A percentile compares a stretch with the other conserved stretches of the same genome.
These are phyloP conservation scores for Porites australiensis DNA, from an alignment of 64 coral and sea anemone genomes.

Conservation along the genomic window DNA sequence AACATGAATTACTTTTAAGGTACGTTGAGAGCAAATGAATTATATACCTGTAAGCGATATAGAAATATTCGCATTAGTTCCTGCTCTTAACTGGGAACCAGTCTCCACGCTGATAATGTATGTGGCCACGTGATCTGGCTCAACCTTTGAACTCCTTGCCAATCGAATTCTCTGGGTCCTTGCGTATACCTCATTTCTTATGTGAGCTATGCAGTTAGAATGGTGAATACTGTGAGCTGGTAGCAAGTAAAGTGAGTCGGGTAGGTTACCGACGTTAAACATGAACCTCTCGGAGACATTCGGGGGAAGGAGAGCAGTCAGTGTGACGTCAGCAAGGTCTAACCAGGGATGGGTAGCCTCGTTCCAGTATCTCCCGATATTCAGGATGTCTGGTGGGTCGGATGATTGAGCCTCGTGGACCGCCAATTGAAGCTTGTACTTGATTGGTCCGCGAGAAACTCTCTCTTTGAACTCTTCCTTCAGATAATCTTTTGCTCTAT, in stretches of 20 bases:
- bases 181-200: conserved; percentile 42
- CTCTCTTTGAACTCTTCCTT: conserved; percentile 72
- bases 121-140: conserved; percentile 13
- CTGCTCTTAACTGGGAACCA: conserved; percentile 54
- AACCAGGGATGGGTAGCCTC: conserved; percentile 72
- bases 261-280: conserved; percentile 28
- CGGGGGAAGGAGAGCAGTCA: conserved; percentile 42
- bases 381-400: conserved; percentile 45
- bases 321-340: conserved; percentile 74
- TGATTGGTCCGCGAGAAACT: conserved; percentile 53
- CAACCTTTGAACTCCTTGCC: background rate
- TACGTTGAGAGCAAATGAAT: background rate
- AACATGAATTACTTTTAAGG: too few relatives aligned
- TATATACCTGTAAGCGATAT: conserved; percentile 66
- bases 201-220: conserved; percentile 43
- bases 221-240: conserved; percentile 63
- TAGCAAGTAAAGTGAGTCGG: background rate
- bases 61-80: conserved; percentile 68
- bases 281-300: conserved; percentile 23
- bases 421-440: conserved; percentile 71
- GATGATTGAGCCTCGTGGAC: conserved; percentile 24
- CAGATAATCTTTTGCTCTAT: conserved; percentile 79
- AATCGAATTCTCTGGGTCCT: conserved; percentile 31
- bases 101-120: conserved; percentile 69
- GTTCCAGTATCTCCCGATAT: conserved; percentile 55